phyloP scores from a whole-genome alignment of 2,888 invertebrate species.

The Sipha maydis region DNA sequence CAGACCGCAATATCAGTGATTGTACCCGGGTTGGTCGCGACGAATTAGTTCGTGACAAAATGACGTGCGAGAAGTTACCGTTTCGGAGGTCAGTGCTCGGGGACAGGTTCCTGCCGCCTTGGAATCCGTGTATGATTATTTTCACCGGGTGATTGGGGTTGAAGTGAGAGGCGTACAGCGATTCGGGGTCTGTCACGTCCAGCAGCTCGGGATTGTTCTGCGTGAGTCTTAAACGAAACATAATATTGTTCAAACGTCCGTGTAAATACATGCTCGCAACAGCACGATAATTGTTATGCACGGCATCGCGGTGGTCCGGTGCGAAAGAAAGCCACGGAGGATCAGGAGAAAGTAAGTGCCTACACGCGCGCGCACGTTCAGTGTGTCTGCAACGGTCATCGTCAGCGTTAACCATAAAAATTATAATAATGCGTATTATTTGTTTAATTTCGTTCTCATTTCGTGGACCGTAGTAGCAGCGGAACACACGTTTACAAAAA shows the following conservation, averaged over 20 bases:
- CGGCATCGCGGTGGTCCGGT: too few species aligned
- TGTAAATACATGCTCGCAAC: too few species aligned
- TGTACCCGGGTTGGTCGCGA: too few species aligned
- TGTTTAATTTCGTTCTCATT: background rate
- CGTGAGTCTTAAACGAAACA: constrained; percentile 72
- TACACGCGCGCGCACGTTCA: background rate
- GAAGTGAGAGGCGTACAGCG: constrained; percentile 80
- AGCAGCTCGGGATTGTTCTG: constrained; percentile 79
- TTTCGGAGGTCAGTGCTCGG: constrained; percentile 87
- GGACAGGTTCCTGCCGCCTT: constrained; percentile 82
- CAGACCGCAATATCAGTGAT: too few species aligned
- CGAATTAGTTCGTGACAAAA: too few species aligned
- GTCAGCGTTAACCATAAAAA: background rate
- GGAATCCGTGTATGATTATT: constrained; percentile 91
- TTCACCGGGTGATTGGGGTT: constrained; percentile 84
- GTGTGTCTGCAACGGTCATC: background rate
- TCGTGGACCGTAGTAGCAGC: background rate
- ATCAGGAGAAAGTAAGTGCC: background rate
- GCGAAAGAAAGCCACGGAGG: background rate
- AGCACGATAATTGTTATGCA: too few species aligned
- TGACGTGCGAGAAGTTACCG: constrained; percentile 66
- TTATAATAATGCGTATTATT: background rate
- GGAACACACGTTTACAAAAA: too few species aligned
- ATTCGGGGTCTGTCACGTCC: constrained; percentile 77
- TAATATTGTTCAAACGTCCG: background rate